Base-by-base conservation (phyloP, 2,797 vertebrate genomes). In the Xenops minutus region DNA sequence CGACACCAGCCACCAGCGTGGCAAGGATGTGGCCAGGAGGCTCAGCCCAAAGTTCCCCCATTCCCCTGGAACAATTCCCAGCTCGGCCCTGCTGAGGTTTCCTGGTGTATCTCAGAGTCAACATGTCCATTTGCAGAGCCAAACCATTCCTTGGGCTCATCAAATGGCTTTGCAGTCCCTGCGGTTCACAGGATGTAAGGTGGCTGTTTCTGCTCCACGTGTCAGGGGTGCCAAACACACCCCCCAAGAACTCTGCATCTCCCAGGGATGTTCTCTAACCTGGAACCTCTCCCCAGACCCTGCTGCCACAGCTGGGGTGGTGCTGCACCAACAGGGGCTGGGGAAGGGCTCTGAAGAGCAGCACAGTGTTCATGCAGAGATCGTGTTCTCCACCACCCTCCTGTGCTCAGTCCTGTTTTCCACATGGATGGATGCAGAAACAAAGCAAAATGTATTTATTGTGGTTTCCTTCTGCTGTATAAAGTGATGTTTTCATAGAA, bases 321-420 rank as follows among this genome's bases (percentile, higher is more conserved):
- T 3, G 2, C 0, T 36, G 58, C 19, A 6, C 3, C 6, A 87
- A 29, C 0, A 74, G 30, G 12, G 29, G 12, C n/a, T 37, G 24
- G 20, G 43, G 61, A 71, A 4, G 36, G 67, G 6, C 8, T 34
- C 23, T 18, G 64, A 43, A 68, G 61, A 75, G 12, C 32, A 63
- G 29, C 39, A 52, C 39, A 5, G 5, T 19, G 26, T 7, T 37
- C 49, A 10, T 2, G 29, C 7, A 30, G 76, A 15, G 27, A 26
- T 61, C 3, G 0, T 9, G n/a, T 30, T 74, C 64, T 34, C 61
- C 1, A 2, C 37, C 19, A 1, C 12, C 48, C 63, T 62, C 24
- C 58, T 18, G 51, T 62, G 63, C 30, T n/a, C 82, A 78, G 43
- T 2, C 82, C 71, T 19, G 5, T 74, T 58, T 88, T 61, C 91